phyloP scores from a whole-genome alignment of 2,113 vertebrate genomes.

The Catagonus wagneri region DNA sequence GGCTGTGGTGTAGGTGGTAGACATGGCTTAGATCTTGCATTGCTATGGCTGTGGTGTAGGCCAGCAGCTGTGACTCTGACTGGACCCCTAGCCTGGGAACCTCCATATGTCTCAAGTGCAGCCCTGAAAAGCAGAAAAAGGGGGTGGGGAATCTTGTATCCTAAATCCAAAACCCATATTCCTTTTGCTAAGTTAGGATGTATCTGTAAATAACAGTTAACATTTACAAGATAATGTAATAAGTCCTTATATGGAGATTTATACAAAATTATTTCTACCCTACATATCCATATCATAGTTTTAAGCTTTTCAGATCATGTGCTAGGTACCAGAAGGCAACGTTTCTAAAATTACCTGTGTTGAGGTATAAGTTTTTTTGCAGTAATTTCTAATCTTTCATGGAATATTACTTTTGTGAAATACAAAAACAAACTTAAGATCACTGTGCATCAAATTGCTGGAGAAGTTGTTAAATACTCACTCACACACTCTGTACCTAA shows the following conservation, averaged over 20 bases:
- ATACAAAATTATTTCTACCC: neutral
- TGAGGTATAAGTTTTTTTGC: neutral
- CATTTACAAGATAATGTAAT: neutral
- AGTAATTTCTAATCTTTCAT: neutral
- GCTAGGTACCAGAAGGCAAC: too few species aligned
- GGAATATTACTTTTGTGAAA: neutral
- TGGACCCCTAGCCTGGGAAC: too few species aligned
- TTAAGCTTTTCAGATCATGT: too few species aligned
- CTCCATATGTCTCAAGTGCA: too few species aligned
- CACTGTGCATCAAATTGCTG: neutral
- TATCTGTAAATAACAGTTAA: neutral
- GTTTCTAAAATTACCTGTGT: neutral
- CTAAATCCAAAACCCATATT: neutral
- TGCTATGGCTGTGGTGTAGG: too few species aligned
- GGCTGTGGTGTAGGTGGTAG: too few species aligned
- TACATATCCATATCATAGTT: neutral
- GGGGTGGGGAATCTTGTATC: neutral
- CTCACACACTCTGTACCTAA: neutral
- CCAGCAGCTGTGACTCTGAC: too few species aligned
- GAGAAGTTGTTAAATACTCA: neutral
- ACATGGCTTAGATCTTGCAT: too few species aligned
- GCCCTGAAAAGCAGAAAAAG: too few species aligned
- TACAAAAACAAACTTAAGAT: neutral
- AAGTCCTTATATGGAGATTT: neutral
- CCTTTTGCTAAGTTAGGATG: neutral